Conservation (phyloP, 2,113 vertebrate species). For the Nibea coibor region DNA sequence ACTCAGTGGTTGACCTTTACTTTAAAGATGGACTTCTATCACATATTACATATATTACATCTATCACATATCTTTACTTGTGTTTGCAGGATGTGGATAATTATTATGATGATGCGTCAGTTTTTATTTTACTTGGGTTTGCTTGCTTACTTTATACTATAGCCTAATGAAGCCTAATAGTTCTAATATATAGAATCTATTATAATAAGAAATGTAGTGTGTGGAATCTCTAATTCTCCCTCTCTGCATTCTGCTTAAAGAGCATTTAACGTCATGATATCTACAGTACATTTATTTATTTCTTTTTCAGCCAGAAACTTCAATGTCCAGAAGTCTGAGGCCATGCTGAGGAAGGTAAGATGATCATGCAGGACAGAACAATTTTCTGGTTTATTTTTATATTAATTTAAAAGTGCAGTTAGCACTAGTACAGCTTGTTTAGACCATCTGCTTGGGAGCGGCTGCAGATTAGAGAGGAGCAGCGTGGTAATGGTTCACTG, state of each 20-base stretch:
- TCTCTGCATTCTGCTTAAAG: neutral
- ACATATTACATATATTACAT: neutral
- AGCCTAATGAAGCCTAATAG: too few species aligned
- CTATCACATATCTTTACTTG: neutral
- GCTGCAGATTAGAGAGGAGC: slow-evolving; percentile 50
- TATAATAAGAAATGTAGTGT: neutral
- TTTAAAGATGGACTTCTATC: neutral
- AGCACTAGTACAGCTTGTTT: neutral
- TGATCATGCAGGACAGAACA: too few species aligned
- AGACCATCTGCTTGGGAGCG: slow-evolving; percentile 9
- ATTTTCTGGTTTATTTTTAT: too few species aligned
- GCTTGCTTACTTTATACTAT: neutral
- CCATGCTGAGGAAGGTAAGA: slow-evolving; percentile 95
- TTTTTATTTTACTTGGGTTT: neutral
- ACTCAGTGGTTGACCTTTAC: neutral
- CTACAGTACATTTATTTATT: neutral
- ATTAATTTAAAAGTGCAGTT: slow-evolving; percentile 8
- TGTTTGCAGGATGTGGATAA: neutral
- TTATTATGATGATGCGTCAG: neutral
- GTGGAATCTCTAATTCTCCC: neutral
- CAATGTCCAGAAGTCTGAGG: slow-evolving; percentile 92
- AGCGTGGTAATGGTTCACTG: neutral
- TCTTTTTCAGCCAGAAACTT: slow-evolving; percentile 90
- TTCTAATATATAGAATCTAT: neutral
- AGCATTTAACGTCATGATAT: neutral